These are phyloP conservation scores for Carassius gibelio DNA, from an alignment of 2,113 vertebrate species.

Conservation along the genomic window DNA sequence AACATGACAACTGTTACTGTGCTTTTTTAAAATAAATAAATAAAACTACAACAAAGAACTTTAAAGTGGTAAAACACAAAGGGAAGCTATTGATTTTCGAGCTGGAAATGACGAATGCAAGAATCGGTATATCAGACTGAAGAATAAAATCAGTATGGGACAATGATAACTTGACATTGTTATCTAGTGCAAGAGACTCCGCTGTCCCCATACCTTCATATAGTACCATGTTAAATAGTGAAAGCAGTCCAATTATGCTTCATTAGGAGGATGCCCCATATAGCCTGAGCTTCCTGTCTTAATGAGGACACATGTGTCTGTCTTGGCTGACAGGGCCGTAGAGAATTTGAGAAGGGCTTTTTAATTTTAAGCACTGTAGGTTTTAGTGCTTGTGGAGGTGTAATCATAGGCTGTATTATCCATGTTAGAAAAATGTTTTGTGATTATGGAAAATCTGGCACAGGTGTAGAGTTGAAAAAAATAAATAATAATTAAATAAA, in stretches of 20 bases:
- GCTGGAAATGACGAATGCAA: constrained; percentile 27
- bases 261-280: constrained; percentile 48
- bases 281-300: constrained; percentile 34
- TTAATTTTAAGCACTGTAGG: constrained; percentile 32
- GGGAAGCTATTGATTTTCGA: constrained; percentile 24
- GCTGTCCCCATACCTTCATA: constrained; percentile 28
- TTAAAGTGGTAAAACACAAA: constrained; percentile 14
- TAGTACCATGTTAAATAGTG: constrained; percentile 44
- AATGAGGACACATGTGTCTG: constrained; percentile 51
- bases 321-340: constrained; percentile 42
- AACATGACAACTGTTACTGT: constrained; percentile 45
- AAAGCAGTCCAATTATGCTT: constrained; percentile 52
- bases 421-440: background rate
- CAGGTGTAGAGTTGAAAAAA: background rate
- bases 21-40: background rate
- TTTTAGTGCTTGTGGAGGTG: constrained; percentile 14
- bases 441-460: background rate
- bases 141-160: background rate
- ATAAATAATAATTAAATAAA: too few relatives aligned
- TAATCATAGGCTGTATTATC: background rate
- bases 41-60: constrained; percentile 40
- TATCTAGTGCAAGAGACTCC: constrained; percentile 44
- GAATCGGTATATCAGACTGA: constrained; percentile 16
- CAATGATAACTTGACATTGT: constrained; percentile 5
- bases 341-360: constrained; percentile 23